phyloP scores from a whole-genome alignment of 2,797 vertebrate genomes.

The Argyrosomus regius region DNA sequence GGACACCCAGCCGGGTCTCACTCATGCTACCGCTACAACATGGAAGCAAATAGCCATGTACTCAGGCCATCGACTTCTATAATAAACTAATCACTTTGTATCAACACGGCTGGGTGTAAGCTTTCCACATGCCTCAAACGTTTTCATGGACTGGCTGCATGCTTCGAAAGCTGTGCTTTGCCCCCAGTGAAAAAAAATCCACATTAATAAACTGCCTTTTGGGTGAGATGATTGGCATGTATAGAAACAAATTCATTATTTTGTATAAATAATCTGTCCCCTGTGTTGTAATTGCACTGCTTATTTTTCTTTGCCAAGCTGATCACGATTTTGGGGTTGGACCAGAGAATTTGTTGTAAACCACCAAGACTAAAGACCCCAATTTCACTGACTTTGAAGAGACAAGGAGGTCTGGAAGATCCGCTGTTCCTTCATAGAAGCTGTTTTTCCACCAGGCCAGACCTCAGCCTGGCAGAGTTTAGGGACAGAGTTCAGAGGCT shows the following conservation, averaged over 20 bases:
- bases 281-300: conserved; percentile 81
- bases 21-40: conserved; percentile 68
- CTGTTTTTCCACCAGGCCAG: conserved; percentile 27
- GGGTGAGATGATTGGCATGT: conserved; percentile 84
- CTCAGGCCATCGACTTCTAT: conserved; percentile 76
- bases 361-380: conserved; percentile 57
- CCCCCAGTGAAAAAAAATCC: conserved; percentile 39
- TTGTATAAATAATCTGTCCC: conserved; percentile 84
- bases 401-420: conserved; percentile 52
- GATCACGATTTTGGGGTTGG: conserved; percentile 70
- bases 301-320: conserved; percentile 82
- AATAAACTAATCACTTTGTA: conserved; percentile 87
- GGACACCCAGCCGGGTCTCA: conserved; percentile 50
- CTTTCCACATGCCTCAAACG: conserved; percentile 79
- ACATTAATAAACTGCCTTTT: conserved; percentile 70
- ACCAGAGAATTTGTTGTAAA: conserved; percentile 72
- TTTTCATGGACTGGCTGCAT: conserved; percentile 71
- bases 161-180: conserved; percentile 58
- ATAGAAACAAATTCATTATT: conserved; percentile 85
- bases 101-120: conserved; percentile 83
- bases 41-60: conserved; percentile 73
- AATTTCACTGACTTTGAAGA: conserved; percentile 64
- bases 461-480: conserved; percentile 8
- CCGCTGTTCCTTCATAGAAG: conserved; percentile 12
- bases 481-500: conserved; percentile 32